phyloP scores from a whole-genome alignment of 2,888 invertebrate genomes.

The Andrena flavipes region DNA sequence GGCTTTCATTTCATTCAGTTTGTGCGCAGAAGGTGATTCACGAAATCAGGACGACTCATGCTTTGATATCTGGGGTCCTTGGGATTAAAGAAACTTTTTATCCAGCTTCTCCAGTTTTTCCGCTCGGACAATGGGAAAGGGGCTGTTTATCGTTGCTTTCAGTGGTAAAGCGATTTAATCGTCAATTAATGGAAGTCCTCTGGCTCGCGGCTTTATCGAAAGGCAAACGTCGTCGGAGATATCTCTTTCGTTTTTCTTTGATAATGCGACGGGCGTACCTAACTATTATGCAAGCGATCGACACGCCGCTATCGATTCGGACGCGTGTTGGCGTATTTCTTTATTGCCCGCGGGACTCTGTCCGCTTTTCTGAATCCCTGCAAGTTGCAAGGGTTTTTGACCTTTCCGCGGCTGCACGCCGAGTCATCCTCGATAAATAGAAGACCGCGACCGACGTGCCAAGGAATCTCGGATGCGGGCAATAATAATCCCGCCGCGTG shows the following conservation, averaged over 20 bases:
- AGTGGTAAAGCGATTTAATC: background rate
- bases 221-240: background rate
- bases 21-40: too few species aligned
- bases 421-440: constrained; percentile 56
- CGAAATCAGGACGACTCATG: too few species aligned
- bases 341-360: constrained; percentile 21
- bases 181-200: background rate
- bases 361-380: constrained; percentile 56
- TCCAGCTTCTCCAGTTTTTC: background rate
- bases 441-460: constrained; percentile 31
- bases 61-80: too few species aligned
- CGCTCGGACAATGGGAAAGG: background rate
- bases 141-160: background rate
- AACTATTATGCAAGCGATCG: constrained; percentile 3
- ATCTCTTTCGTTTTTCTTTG: background rate
- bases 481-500: constrained; percentile 11
- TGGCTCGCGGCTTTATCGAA: background rate
- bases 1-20: too few species aligned
- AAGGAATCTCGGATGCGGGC: constrained; percentile 42
- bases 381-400: constrained; percentile 61
- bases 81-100: background rate
- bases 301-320: background rate
- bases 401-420: constrained; percentile 31
- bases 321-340: background rate
- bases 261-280: background rate